Base-by-base conservation (phyloP, 2,888 invertebrate genomes). In the Phortica magna region DNA sequence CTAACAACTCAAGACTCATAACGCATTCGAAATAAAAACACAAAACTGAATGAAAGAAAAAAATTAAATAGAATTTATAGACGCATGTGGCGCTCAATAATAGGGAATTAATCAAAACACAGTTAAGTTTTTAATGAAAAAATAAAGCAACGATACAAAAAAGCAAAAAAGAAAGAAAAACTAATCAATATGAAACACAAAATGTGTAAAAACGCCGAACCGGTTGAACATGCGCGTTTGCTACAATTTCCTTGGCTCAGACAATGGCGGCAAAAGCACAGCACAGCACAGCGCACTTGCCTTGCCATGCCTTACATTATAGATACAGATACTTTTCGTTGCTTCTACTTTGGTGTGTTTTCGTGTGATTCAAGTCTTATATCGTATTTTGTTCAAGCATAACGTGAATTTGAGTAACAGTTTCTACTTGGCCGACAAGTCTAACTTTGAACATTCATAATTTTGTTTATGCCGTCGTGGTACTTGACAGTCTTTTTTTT, bases 61-160 rank as follows among this genome's bases (percentile, higher is more conserved):
- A 59, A 65, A 61, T 61, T 31, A 2, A 31, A 65, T 39, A 57
- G 81, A 79, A 80, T 83, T 80, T 80, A 80, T 80, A 79, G 83
- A 77, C 80, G 77, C 87, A 87, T 85, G 85, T 83, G 82, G 87
- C 76, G 84, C 67, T 76, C 81, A 84, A 85, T 87, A 87, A 85
- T 85, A 79, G 83, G 61, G 83, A 83, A 85, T 85, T 85, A 87
- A 85, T 87, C 83, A 85, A 85, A 84, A 83, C 85, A 87, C 87
- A 83, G 85, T 85, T 85, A 83, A 85, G 85, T 83, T 85, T 77
- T 61, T 61, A 12, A 12, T 61, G 61, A 55, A n/a, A 17, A 55
- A 55, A 55, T 5, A 55, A n/a, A n/a, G n/a, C n/a, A n/a, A 55
- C 10, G 9, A 55, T 5, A 12, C 61, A 61, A 61, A 10, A 17